Evolutionary conservation across 1,140 invertebrate species (phyloP).

Genomic region (Drosophila obscura): DNA sequence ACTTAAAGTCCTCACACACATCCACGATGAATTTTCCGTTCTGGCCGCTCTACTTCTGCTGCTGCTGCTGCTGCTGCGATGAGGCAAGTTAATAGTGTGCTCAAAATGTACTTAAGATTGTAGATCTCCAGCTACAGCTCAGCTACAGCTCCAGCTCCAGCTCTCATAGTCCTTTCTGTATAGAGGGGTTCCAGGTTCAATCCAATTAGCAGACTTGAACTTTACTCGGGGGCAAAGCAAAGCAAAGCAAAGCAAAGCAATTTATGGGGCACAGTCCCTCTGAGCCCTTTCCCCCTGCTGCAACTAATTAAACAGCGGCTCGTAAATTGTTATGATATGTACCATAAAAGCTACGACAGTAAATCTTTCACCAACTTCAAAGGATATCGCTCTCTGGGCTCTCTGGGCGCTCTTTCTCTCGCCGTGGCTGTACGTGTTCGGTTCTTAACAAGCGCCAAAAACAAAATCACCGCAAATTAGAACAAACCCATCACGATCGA

Average conservation of each 20-base stretch:
- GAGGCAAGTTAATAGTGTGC: too few relatives aligned
- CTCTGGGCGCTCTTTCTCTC: conserved; percentile 26
- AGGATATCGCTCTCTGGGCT: conserved; percentile 12
- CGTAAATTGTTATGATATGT: conserved; percentile 40
- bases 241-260: background rate
- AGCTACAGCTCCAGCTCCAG: too few relatives aligned
- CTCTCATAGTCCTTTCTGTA: background rate
- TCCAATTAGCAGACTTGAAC: conserved; percentile 5
- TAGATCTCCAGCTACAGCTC: too few relatives aligned
- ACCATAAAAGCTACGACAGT: conserved; percentile 45
- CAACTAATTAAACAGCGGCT: conserved; percentile 39
- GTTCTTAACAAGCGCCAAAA: conserved; percentile 60
- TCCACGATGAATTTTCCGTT: too few relatives aligned
- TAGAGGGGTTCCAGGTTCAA: too few relatives aligned
- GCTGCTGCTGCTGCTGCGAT: too few relatives aligned
- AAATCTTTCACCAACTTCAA: conserved; percentile 39
- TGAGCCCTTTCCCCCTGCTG: background rate
- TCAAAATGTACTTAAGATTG: too few relatives aligned
- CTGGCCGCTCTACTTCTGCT: too few relatives aligned
- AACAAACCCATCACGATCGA: conserved; percentile 68
- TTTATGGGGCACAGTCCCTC: conserved; percentile 3
- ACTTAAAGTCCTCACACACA: background rate
- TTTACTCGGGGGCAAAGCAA: background rate
- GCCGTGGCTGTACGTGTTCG: background rate
- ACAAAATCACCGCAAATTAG: conserved; percentile 66